Evolutionary conservation across 2,797 vertebrate genomes (phyloP).

Genomic region (Eulemur rubriventer): DNA sequence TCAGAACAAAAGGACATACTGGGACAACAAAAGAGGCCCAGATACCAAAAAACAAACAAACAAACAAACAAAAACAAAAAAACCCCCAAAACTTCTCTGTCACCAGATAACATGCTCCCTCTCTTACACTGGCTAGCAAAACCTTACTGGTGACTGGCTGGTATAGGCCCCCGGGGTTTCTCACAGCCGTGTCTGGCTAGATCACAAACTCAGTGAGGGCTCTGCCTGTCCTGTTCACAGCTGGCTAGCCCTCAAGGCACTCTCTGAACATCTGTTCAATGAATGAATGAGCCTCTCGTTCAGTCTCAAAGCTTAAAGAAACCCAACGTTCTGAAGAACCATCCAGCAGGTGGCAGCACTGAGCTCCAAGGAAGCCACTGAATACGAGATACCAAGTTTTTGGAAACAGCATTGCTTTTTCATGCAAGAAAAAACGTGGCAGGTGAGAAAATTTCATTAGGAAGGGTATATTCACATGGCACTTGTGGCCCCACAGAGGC

Average conservation of each 20-base stretch:
- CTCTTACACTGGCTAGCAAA: not conserved
- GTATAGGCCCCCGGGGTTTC: not conserved
- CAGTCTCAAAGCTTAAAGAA: not conserved
- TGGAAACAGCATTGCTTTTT: not conserved
- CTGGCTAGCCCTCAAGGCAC: not conserved
- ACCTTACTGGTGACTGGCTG: not conserved
- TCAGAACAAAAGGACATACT: not conserved
- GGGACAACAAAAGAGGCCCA: not conserved
- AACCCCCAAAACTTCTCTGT: not conserved
- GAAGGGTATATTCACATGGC: fast-evolving
- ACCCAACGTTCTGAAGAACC: not conserved
- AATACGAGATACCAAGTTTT: fast-evolving
- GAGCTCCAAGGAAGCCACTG: not conserved
- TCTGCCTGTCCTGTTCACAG: not conserved
- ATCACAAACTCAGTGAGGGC: not conserved
- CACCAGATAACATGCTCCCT: not conserved
- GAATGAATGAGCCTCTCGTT: not conserved
- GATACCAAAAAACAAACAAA: no score
- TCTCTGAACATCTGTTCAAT: not conserved
- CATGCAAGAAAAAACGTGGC: slow-evolving; percentile 3
- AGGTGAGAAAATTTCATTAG: not conserved
- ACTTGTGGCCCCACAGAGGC: not conserved
- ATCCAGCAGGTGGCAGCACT: slow-evolving; percentile 82
- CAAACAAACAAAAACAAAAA: not conserved
- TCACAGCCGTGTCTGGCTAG: not conserved